Base-by-base conservation (phyloP, 2,797 vertebrate species). In the Enteromius paludinosus region DNA sequence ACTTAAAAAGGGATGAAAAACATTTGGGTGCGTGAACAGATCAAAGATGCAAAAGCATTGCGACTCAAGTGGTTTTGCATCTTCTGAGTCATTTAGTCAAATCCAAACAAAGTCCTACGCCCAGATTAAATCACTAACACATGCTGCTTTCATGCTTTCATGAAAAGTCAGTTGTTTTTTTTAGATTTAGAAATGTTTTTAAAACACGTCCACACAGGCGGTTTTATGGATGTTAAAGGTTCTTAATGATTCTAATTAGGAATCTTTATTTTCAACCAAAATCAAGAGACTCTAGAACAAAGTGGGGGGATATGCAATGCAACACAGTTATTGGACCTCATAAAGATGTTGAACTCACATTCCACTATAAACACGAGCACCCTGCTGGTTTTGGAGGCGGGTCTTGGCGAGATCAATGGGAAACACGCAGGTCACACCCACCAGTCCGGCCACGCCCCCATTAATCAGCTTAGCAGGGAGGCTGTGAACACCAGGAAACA, bases 371-470 rank as follows among this genome's bases (percentile, higher is more conserved):
- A 95, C 87, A 49, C 91, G 92, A 84, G 92, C 89, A 0, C 95
- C 96, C 87, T 96, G 96, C 92, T 97, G 96, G 91, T 98, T 97
- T 90, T 98, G 97, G 30, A 97, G 95, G 74, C 96, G 95, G 41
- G 97, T 97, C 93, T 98, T 97, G 84, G 96, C 96, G 87, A 98
- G 92, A 91, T 97, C 96, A 80, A 97, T 96, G 81, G 96, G 97
- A 91, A 98, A 97, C 78, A 98, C 96, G 70, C 96, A 97, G 89
- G 96, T 96, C 86, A 97, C 96, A 72, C 97, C 96, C 83, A 97
- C 95, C 68, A 97, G 93, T 84, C 97, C 96, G 2, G 97, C 96
- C 86, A 97, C 92, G 11, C 97, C 97, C 86, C 97, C 96, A 76
- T 96, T 97, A 93, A 97, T 96, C 93, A 98, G 95, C 90, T 97